These are phyloP conservation scores for Sparus aurata DNA, from an alignment of 2,797 vertebrate genomes.

Conservation along the genomic window DNA sequence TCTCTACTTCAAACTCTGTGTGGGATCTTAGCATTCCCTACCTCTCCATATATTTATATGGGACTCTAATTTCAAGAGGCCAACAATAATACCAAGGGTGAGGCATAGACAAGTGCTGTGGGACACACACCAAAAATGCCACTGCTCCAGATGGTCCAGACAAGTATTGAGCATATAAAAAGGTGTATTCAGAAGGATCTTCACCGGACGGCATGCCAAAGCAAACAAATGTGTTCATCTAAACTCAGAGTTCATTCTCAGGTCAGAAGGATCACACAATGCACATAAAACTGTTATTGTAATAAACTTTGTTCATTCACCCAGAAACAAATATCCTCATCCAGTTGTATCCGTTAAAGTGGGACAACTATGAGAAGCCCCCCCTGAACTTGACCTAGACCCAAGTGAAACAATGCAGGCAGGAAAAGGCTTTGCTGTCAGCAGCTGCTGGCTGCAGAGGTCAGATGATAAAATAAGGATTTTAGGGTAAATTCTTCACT, in stretches of 20 bases:
- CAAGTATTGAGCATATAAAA: constrained; percentile 16
- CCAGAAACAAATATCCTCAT: constrained; percentile 37
- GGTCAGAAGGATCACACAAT: constrained; percentile 30
- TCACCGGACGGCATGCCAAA: constrained; percentile 17
- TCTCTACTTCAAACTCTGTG: neutral
- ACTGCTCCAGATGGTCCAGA: neutral
- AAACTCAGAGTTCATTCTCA: constrained; percentile 20
- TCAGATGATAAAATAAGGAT: constrained; percentile 33
- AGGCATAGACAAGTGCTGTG: neutral
- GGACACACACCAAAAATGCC: neutral
- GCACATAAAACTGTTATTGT: constrained; percentile 25
- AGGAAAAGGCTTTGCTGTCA: constrained; percentile 54
- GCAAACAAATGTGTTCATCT: constrained; percentile 42
- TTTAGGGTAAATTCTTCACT: constrained; percentile 55
- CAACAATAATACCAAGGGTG: neutral
- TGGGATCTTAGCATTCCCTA: neutral
- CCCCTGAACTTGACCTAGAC: constrained; percentile 49
- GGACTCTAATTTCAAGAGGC: neutral
- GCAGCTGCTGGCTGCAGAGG: constrained; percentile 51
- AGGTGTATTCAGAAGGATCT: constrained; percentile 30
- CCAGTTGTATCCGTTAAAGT: constrained; percentile 48
- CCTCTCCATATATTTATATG: neutral
- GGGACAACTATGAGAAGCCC: constrained; percentile 28
- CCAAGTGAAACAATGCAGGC: constrained; percentile 58
- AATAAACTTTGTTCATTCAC: constrained; percentile 32